phyloP scores from a whole-genome alignment of 2,888 invertebrate species.

The Hermaeophaga mercurialis region DNA sequence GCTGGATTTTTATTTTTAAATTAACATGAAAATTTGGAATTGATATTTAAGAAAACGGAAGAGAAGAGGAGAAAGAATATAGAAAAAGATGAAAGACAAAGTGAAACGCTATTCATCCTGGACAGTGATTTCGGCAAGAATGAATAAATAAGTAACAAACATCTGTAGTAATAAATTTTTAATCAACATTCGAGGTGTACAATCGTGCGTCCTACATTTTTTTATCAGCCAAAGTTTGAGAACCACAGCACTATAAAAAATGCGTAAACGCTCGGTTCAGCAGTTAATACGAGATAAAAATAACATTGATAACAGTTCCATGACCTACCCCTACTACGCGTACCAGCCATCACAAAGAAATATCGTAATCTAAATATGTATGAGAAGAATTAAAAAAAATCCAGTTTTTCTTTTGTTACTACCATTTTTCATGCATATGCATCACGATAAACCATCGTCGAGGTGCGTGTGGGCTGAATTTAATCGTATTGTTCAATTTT shows the following conservation, averaged over 20 bases:
- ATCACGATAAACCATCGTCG: constrained; percentile 11
- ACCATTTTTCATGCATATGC: constrained; percentile 32
- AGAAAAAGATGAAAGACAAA: no score
- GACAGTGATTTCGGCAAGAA: no score
- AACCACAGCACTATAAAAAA: constrained; percentile 36
- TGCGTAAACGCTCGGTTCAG: constrained; percentile 30
- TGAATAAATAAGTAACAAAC: no score
- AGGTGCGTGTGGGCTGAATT: constrained; percentile 3
- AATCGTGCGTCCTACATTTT: constrained; percentile 14
- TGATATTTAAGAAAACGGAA: no score
- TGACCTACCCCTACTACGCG: constrained; percentile 51
- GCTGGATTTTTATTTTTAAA: no score
- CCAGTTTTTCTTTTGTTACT: constrained; percentile 36
- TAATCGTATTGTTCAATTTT: constrained; percentile 6
- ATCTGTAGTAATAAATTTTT: no score
- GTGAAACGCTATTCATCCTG: no score
- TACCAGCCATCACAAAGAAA: constrained; percentile 43
- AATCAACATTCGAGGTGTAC: no score
- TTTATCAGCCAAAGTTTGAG: constrained; percentile 30
- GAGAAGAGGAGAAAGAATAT: no score
- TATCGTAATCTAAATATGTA: constrained; percentile 45
- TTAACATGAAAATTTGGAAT: no score
- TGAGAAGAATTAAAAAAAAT: constrained; percentile 33
- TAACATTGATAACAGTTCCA: constrained; percentile 54
- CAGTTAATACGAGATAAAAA: constrained; percentile 43